Evolutionary conservation across 2,888 invertebrate genomes (phyloP).

Genomic region (Monochamus alternatus): DNA sequence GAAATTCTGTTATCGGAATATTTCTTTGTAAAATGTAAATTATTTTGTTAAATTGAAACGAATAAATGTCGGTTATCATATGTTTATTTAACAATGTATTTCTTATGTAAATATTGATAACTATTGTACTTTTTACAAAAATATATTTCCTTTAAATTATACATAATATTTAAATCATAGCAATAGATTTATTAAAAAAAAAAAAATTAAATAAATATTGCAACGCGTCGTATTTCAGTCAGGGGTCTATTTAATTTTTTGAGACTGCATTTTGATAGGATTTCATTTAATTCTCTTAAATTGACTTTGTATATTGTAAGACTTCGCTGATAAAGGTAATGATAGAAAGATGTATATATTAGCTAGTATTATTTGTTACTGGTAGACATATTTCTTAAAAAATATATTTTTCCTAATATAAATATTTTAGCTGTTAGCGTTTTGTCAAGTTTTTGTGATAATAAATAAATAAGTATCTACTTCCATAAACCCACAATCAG

Average conservation of each 20-base stretch:
- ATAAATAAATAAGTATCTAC: constrained; percentile 22
- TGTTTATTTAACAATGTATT: no score
- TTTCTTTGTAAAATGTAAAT: no score
- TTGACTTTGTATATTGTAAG: neutral
- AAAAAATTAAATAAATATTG: neutral
- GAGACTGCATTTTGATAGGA: neutral
- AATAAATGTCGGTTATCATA: neutral
- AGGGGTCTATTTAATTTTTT: neutral
- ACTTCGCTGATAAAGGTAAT: neutral
- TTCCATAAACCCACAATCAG: neutral
- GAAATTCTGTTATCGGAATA: neutral
- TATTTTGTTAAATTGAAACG: no score
- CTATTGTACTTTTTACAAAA: no score
- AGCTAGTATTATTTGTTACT: neutral
- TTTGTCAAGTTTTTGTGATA: constrained; percentile 22
- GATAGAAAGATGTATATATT: constrained; percentile 3
- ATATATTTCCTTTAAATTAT: no score
- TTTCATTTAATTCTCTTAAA: neutral
- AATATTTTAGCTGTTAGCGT: neutral
- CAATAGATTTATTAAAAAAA: no score
- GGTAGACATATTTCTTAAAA: neutral
- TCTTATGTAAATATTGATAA: no score
- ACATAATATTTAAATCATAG: no score
- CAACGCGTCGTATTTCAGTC: neutral
- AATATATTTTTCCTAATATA: constrained; percentile 2